A percentile compares a stretch with the other conserved stretches of the same genome.
Conservation (phyloP, 2,888 invertebrate genomes). For the Sipunculus nudus region DNA sequence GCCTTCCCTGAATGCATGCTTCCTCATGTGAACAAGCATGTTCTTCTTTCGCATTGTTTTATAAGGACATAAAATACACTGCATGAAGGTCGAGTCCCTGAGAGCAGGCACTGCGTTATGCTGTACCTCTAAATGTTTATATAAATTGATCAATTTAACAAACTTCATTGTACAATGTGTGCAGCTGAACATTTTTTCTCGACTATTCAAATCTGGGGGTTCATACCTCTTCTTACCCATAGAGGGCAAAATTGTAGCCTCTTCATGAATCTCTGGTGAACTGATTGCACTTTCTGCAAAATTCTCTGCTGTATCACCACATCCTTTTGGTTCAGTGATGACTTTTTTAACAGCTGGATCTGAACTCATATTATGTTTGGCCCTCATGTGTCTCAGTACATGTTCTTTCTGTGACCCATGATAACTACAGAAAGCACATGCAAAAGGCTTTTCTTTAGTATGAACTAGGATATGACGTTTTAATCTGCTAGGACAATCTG, state of each 20-base stretch:
- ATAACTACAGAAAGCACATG: constrained; percentile 60
- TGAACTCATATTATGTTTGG: constrained; percentile 59
- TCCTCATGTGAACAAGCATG: constrained; percentile 61
- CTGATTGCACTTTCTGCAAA: too few species aligned
- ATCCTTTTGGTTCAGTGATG: background rate
- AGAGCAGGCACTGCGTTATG: too few species aligned
- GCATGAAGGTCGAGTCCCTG: too few species aligned
- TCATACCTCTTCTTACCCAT: too few species aligned
- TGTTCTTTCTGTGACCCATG: constrained; percentile 61
- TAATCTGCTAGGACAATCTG: constrained; percentile 62
- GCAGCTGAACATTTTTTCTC: constrained; percentile 62
- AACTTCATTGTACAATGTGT: constrained; percentile 64
- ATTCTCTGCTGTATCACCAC: too few species aligned
- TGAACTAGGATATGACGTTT: constrained; percentile 58
- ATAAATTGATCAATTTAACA: constrained; percentile 60
- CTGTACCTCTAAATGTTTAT: constrained; percentile 61
- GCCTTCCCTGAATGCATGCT: constrained; percentile 54
- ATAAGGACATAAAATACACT: constrained; percentile 64
- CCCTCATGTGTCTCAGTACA: constrained; percentile 44
- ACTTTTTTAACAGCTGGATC: too few species aligned
- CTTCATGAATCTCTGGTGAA: too few species aligned
- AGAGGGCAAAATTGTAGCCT: too few species aligned
- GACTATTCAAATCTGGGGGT: constrained; percentile 50
- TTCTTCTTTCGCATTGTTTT: constrained; percentile 57
- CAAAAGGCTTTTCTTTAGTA: constrained; percentile 57